Base-by-base conservation (phyloP, 2,888 invertebrate genomes). In the Chalcis sispes region DNA sequence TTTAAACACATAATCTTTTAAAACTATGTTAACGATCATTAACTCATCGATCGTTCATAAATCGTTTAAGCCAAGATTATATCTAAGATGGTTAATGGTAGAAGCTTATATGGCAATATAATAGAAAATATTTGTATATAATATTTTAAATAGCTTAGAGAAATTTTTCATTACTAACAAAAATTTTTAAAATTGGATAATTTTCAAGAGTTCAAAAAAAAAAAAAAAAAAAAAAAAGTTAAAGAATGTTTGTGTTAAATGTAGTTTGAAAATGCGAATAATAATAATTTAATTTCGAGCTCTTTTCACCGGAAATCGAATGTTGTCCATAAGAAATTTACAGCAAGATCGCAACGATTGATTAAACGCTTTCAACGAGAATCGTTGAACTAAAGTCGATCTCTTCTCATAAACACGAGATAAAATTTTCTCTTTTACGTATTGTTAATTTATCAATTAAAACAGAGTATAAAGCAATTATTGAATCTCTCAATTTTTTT, bases 381-480 rank as follows among this genome's bases (percentile, higher is more conserved):
- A 67, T 46, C 29, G n/a, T n/a, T 59, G 59, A 48, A 69, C 58
- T 69, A 69, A 10, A 20, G 18, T n/a, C 46, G 4, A 23, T 27
- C 36, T 50, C 36, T 48, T 15, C 59, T 27, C 50, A 50, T 50
- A 70, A 70, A 70, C 69, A 70, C 48, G 59, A 32, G 69, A 70
- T 70, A 70, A 70, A 58, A 25, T 25, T 50, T 56, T 8, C 40
- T 67, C 48, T 46, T 36, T 25, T 42, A n/a, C 67, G 54, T 54
- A 25, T 10, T 15, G 23, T 1, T 52, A 23, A 50, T 36, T n/a
- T 18, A 15, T n/a, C 23, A 4, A 42, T 42, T n/a, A n/a, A 5
- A 1, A 46, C n/a, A n/a, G 8, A 23, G 15, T 62, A 46, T 10
- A 25, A 62, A 25, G n/a, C 25, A 62, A 27, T 25, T 46, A 29